A percentile compares a stretch with the other conserved stretches of the same genome.
Conservation (phyloP, 2,113 vertebrate genomes). For the Hipposideros armiger region DNA sequence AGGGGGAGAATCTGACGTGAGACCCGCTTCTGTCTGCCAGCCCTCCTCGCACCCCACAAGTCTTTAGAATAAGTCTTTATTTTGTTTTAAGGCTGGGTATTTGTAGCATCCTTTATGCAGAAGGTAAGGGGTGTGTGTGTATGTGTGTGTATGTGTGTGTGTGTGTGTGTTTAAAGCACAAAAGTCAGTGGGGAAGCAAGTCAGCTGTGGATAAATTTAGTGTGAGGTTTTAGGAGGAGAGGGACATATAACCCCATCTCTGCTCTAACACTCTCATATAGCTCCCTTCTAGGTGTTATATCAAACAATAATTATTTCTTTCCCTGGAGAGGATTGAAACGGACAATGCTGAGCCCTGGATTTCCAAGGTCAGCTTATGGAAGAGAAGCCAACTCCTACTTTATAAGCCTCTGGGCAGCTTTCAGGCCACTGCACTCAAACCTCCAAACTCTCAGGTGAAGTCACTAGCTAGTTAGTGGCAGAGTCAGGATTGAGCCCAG, state of each 20-base stretch:
- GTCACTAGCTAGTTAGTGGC: not conserved
- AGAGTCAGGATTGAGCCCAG: not conserved
- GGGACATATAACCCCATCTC: not conserved
- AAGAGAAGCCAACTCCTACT: not conserved
- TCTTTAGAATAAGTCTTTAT: conserved; percentile 27
- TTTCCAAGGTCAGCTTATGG: not conserved
- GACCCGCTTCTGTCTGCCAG: not conserved
- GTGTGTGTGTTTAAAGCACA: not conserved
- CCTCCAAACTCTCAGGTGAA: not conserved
- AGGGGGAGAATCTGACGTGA: not conserved
- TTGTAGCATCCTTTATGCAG: not conserved
- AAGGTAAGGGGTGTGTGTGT: not conserved
- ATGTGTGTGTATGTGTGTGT: not conserved
- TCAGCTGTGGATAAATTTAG: not conserved
- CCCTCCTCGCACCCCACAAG: too few species aligned
- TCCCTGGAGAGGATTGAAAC: not conserved
- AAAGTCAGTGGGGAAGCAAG: not conserved
- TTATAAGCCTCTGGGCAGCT: not conserved
- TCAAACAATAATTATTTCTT: not conserved
- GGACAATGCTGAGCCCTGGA: not conserved
- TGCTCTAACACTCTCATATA: not conserved
- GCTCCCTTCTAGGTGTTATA: not conserved
- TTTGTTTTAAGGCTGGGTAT: not conserved
- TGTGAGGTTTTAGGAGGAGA: not conserved
- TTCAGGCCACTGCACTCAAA: not conserved